Base-by-base conservation (phyloP, 2,888 invertebrate genomes). In the Proisotoma minuta region DNA sequence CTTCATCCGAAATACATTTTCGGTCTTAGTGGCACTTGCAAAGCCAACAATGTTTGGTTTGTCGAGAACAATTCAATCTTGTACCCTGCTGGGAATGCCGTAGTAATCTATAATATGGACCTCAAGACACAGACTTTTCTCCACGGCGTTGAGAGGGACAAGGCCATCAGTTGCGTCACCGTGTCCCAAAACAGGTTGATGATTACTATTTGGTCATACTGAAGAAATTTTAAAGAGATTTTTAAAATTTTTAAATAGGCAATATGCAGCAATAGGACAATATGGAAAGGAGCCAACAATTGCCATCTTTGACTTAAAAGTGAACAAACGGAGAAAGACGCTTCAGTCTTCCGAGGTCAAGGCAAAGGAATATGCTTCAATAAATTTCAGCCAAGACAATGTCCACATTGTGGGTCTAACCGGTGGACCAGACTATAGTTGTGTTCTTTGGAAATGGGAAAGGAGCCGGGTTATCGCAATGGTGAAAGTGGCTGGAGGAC, bases 401-500 rank as follows among this genome's bases (percentile, higher is more conserved):
- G 89, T 88, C 76, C 86, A 87, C 69, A 77, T 96, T 12, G 84
- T 88, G 1, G 84, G 88, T 0, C 84, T 95, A 28, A 88, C 89
- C 0, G 88, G 88, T 2, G 86, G 87, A 65, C 91, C 93, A 0
- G 92, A 92, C 77, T 87, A 88, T 86, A 85, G 83, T 73, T 80
- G 90, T 79, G 82, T 90, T 75, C 85, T 87, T 78, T 89, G 90
- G 81, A 86, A 87, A 76, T 84, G 88, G 86, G 89, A 90, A 73
- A 88, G 86, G 76, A 87, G 87, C 12, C 88, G 88, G 77, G 83
- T 91, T 29, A 87, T 89, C 74, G 88, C 87, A 61, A 84, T 84
- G 59, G 83, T 85, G 0, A 87, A 86, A 77, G 85, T 88, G 1
- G 85, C 85, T 1, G 87, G 73, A 27, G 74, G 86, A 29, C 81